These are phyloP conservation scores for Halichondria panicea DNA, from an alignment of 37 sponge, comb jelly and placozoan genomes.

Conservation along the genomic window DNA sequence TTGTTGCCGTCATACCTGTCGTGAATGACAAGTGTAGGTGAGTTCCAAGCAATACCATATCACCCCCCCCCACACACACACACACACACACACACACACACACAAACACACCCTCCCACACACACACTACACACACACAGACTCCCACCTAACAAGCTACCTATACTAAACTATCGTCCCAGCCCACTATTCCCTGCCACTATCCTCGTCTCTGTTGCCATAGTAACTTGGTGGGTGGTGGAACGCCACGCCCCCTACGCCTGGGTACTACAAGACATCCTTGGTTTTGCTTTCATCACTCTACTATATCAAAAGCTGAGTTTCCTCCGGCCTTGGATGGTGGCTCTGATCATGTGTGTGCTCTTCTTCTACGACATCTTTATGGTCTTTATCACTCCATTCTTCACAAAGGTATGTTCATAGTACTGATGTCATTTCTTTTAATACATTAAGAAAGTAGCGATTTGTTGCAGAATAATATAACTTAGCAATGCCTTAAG, in stretches of 20 bases:
- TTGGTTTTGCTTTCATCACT: slow-evolving; percentile 55
- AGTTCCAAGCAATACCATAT: background rate
- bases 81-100: slow-evolving; percentile 6
- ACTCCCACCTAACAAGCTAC: slow-evolving; percentile 47
- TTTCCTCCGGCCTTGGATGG: slow-evolving; percentile 41
- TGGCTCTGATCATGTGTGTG: slow-evolving; percentile 61
- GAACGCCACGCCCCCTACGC: slow-evolving; percentile 50
- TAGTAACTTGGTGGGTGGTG: slow-evolving; percentile 81
- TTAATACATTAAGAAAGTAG: no score
- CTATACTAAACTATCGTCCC: slow-evolving; percentile 63
- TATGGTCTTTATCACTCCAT: slow-evolving; percentile 90
- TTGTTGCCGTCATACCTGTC: slow-evolving; percentile 64
- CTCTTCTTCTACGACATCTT: slow-evolving; percentile 92
- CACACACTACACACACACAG: slow-evolving; percentile 10
- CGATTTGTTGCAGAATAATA: no score
- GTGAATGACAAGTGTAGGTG: slow-evolving; percentile 53
- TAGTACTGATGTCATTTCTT: no score
- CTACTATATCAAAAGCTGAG: slow-evolving; percentile 4
- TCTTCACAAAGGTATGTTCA: slow-evolving; percentile 67
- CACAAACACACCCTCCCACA: slow-evolving; percentile 45
- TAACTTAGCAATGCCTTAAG: no score
- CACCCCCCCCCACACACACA: no score
- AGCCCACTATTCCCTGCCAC: slow-evolving; percentile 73
- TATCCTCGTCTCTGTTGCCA: slow-evolving; percentile 29
- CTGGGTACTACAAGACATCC: slow-evolving; percentile 63